Conservation (phyloP, 2,888 invertebrate genomes). For the Crossocerus cetratus region DNA sequence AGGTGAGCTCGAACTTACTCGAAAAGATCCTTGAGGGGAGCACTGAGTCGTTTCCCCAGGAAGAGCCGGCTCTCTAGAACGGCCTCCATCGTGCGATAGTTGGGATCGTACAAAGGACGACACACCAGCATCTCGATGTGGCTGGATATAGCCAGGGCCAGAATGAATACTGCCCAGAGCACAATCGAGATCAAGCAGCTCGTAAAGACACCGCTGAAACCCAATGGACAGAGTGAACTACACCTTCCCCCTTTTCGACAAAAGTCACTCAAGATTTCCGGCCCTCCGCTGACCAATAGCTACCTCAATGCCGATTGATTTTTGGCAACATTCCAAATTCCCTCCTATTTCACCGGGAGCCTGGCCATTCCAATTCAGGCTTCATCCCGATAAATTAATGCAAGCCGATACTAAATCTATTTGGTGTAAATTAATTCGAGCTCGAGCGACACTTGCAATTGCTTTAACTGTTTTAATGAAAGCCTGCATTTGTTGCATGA, state of each 20-base stretch:
- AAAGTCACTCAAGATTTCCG: too few species aligned
- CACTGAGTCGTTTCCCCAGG: conserved; percentile 76
- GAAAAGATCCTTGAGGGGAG: conserved; percentile 79
- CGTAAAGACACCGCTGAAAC: conserved; percentile 75
- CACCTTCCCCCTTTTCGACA: not conserved
- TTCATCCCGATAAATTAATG: too few species aligned
- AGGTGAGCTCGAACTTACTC: conserved; percentile 72
- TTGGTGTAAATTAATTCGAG: too few species aligned
- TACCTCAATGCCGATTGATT: too few species aligned
- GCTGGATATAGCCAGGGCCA: conserved; percentile 81
- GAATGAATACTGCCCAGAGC: conserved; percentile 81
- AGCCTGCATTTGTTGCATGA: too few species aligned
- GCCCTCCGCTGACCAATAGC: too few species aligned
- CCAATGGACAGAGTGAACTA: not conserved
- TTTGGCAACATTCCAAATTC: too few species aligned
- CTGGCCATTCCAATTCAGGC: too few species aligned
- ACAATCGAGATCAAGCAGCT: conserved; percentile 80
- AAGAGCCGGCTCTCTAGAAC: conserved; percentile 80
- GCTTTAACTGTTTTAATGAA: too few species aligned
- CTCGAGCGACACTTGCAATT: too few species aligned
- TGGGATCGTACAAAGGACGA: conserved; percentile 84
- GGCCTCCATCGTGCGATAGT: conserved; percentile 82
- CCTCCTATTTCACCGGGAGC: too few species aligned
- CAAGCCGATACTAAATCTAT: too few species aligned
- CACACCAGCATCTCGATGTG: conserved; percentile 86